Base-by-base conservation (phyloP, 1,140 invertebrate species). In the Sitobion miscanthi region DNA sequence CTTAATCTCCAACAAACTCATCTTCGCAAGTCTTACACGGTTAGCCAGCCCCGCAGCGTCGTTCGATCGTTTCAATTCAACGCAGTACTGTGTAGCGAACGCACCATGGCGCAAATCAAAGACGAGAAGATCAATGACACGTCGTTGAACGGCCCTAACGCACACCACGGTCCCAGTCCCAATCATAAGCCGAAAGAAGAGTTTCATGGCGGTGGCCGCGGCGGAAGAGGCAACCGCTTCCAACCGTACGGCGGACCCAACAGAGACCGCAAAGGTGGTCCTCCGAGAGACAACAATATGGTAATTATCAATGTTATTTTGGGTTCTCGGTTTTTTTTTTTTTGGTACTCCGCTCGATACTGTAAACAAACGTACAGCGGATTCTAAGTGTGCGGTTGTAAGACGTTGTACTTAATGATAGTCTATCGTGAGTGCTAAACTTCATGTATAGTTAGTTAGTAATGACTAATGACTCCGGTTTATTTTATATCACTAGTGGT, bases 161-260 rank as follows among this genome's bases (percentile, higher is more conserved):
- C 38, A 62, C 90, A 91, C n/a, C 57, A 91, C 25, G 62, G 45
- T 49, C 90, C 90, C 0, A 82, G n/a, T 11, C 25, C 52, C n/a
- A 93, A 93, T 45, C 91, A 93, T 17, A 93, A 86, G 35, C 77
- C 49, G 2, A 93, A 93, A n/a, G 69, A 83, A 20, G 91, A 93
- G 57, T 93, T 93, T 35, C 93, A 91, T 11, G 90, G 90, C 11
- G 90, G 93, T 91, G 90, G 90, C 54, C 47, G 90, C 1, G 93
- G 93, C 6, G 88, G 93, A 38, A 92, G 86, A 91, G 90, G 90
- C 17, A 91, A 94, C 35, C 89, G 77, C 11, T 88, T 62, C 21
- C 93, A 94, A 49, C 93, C 90, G 25, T 91, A 94, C 9, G 62
- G 93, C 6, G 88, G 77, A 25, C 86, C 91, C 20, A 86, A 86